These are phyloP conservation scores for Natator depressus DNA, from an alignment of 2,113 vertebrate genomes.

Conservation along the genomic window DNA sequence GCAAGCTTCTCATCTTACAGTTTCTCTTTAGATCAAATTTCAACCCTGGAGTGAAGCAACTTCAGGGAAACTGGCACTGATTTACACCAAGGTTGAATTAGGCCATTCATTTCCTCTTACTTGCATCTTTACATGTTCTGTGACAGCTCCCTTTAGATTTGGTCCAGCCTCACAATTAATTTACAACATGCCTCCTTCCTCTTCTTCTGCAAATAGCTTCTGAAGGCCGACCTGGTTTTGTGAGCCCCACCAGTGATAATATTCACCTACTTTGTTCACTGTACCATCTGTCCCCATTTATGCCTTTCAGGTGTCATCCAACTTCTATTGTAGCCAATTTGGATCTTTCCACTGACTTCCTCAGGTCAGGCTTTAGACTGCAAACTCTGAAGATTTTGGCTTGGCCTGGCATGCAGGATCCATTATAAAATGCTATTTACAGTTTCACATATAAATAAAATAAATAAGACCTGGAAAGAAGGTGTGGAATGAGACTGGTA, in stretches of 20 bases:
- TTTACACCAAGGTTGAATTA: neutral
- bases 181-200: neutral
- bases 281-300: neutral
- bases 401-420: neutral
- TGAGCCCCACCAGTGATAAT: neutral
- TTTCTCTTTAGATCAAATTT: neutral
- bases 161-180: neutral
- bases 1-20: neutral
- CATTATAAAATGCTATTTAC: neutral
- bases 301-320: neutral
- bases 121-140: neutral
- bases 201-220: neutral
- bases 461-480: neutral
- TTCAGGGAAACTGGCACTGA: neutral
- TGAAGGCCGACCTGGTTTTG: neutral
- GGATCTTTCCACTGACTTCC: neutral
- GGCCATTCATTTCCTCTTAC: neutral
- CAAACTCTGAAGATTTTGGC: neutral
- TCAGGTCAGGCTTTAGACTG: neutral
- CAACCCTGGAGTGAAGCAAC: neutral
- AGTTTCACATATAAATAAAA: neutral
- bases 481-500: neutral
- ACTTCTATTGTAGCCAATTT: neutral
- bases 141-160: neutral
- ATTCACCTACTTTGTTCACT: neutral